These are phyloP conservation scores for Siniperca obscura DNA, from an alignment of 2,797 vertebrate species.

Conservation along the genomic window DNA sequence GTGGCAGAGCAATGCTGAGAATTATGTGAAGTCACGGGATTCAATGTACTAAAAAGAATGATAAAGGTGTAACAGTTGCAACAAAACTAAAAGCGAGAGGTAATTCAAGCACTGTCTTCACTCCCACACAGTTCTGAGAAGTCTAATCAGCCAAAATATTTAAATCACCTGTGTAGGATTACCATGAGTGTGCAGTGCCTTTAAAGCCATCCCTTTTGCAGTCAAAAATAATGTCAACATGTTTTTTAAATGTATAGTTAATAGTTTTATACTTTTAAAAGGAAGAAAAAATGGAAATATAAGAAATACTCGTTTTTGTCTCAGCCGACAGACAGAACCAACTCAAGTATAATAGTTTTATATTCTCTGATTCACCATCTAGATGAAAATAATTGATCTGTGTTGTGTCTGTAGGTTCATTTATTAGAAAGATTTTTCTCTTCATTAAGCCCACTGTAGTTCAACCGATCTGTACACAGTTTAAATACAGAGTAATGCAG, in stretches of 20 bases:
- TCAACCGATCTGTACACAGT: not conserved
- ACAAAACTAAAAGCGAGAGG: not conserved
- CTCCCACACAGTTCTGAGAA: constrained; percentile 6
- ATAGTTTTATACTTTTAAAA: not conserved
- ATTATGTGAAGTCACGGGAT: constrained; percentile 1
- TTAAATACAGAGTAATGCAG: not conserved
- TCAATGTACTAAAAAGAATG: not conserved
- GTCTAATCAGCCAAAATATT: constrained; percentile 11
- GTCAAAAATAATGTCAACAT: not conserved
- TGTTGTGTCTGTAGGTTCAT: not conserved
- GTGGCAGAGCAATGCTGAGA: constrained; percentile 8
- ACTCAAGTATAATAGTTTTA: not conserved
- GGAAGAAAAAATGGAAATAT: not conserved
- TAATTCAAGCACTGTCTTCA: constrained; percentile 9
- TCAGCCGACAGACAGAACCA: not conserved
- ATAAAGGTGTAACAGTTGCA: constrained; percentile 7
- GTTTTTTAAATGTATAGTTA: not conserved
- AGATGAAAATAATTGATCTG: not conserved
- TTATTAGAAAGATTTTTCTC: not conserved
- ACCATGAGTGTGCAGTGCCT: not conserved
- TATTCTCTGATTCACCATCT: not conserved
- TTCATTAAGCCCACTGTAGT: not conserved
- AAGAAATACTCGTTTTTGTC: not conserved
- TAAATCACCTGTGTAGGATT: constrained; percentile 4
- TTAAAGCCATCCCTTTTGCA: not conserved